Conservation (phyloP, 2,797 vertebrate genomes). For the Coregonus sp. region DNA sequence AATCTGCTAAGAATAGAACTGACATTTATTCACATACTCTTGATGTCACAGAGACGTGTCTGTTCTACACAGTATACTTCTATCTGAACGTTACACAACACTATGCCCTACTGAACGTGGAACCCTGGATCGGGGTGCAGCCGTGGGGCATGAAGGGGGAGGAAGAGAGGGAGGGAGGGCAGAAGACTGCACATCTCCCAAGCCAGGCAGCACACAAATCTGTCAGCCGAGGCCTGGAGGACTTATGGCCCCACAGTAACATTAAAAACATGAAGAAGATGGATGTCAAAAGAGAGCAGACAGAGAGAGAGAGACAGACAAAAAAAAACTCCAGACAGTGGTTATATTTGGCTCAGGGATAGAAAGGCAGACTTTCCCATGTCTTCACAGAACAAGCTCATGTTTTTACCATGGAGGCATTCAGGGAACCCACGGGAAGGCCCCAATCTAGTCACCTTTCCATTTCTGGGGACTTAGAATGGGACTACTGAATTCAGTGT, state of each 20-base stretch:
- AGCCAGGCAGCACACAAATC: background rate
- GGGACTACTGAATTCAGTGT: background rate
- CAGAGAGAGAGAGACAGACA: background rate
- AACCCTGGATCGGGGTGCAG: background rate
- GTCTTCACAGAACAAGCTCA: background rate
- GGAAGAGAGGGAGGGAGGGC: background rate
- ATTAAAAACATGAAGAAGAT: slow-evolving; percentile 15
- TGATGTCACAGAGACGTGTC: no score
- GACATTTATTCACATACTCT: no score
- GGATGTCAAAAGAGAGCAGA: background rate
- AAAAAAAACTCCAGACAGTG: slow-evolving; percentile 16
- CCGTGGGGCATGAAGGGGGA: no score
- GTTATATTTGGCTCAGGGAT: slow-evolving; percentile 42
- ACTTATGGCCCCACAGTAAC: slow-evolving; percentile 3
- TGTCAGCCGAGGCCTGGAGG: background rate
- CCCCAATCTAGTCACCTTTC: background rate
- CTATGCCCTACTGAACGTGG: no score
- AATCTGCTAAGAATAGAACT: no score
- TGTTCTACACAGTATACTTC: no score
- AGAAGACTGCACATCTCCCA: background rate
- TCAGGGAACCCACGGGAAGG: background rate
- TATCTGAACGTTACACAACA: no score
- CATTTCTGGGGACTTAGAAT: background rate
- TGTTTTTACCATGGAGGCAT: background rate
- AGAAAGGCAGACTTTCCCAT: slow-evolving; percentile 39